Conservation (phyloP, 2,888 invertebrate species). For the Drosophila formosana region DNA sequence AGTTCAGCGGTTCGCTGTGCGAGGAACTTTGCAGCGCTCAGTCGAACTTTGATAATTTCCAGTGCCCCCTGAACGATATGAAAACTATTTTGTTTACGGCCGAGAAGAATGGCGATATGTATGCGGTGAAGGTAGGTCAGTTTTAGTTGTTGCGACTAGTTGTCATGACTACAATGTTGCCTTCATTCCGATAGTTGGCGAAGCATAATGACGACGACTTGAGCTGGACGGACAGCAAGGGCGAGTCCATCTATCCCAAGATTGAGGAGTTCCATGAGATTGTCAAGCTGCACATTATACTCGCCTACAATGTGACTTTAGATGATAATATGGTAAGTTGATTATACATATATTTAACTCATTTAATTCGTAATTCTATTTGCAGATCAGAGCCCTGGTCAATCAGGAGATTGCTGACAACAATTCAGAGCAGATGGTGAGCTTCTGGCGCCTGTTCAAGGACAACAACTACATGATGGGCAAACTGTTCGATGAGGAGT, state of each 20-base stretch:
- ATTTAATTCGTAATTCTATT: neutral
- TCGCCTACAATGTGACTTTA: constrained; percentile 83
- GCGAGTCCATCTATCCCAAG: constrained; percentile 79
- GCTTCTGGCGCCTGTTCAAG: constrained; percentile 83
- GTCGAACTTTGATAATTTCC: constrained; percentile 82
- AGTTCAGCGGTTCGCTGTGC: constrained; percentile 83
- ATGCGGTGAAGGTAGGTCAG: constrained; percentile 82
- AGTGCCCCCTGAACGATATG: constrained; percentile 82
- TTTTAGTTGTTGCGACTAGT: constrained; percentile 23
- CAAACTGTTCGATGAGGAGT: constrained; percentile 84
- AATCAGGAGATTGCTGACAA: constrained; percentile 84
- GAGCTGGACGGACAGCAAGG: constrained; percentile 82
- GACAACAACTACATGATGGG: constrained; percentile 85
- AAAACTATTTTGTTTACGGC: constrained; percentile 83
- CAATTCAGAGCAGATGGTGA: constrained; percentile 83
- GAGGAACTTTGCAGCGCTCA: constrained; percentile 81
- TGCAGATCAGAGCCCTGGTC: constrained; percentile 82
- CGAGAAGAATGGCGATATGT: constrained; percentile 83
- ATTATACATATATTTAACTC: neutral
- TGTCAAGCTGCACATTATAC: constrained; percentile 83
- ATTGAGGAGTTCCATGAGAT: constrained; percentile 84
- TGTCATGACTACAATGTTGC: constrained; percentile 27
- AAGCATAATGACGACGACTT: constrained; percentile 80
- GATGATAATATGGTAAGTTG: constrained; percentile 83
- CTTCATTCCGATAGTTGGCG: constrained; percentile 66